A percentile compares a stretch with the other conserved stretches of the same genome.
Conservation (phyloP, 2,113 vertebrate genomes). For the Tragelaphus scriptus region DNA sequence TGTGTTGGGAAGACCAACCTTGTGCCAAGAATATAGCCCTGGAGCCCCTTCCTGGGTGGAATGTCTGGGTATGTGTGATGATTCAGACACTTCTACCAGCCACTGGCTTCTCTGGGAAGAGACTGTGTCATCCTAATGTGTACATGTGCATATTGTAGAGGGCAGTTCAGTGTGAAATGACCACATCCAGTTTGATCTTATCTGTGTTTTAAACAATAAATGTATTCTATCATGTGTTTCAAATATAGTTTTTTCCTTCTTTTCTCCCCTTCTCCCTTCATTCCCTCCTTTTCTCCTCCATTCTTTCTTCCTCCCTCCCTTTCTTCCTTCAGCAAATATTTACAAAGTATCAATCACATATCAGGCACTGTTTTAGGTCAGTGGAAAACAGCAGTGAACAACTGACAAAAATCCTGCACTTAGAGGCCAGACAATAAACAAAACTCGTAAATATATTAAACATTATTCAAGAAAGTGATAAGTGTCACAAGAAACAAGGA, state of each 20-base stretch:
- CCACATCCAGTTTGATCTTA: not conserved
- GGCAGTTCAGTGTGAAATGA: not conserved
- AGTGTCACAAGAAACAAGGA: not conserved
- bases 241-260: not conserved
- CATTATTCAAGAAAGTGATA: not conserved
- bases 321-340: not conserved
- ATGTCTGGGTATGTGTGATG: not conserved
- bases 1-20: not conserved
- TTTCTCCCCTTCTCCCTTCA: accelerated
- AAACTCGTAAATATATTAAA: not conserved
- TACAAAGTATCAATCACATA: not conserved
- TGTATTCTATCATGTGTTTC: not conserved
- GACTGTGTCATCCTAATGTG: accelerated
- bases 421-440: not conserved
- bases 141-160: not conserved
- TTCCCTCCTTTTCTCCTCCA: not conserved
- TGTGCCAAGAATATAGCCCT: not conserved
- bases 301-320: not conserved
- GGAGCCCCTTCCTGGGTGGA: not conserved
- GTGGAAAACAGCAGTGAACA: not conserved
- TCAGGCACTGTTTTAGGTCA: not conserved
- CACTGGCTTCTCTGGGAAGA: not conserved
- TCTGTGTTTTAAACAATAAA: not conserved
- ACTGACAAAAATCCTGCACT: not conserved
- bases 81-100: not conserved